Conservation (phyloP, 2,888 invertebrate genomes). For the Lochmaea crataegi region DNA sequence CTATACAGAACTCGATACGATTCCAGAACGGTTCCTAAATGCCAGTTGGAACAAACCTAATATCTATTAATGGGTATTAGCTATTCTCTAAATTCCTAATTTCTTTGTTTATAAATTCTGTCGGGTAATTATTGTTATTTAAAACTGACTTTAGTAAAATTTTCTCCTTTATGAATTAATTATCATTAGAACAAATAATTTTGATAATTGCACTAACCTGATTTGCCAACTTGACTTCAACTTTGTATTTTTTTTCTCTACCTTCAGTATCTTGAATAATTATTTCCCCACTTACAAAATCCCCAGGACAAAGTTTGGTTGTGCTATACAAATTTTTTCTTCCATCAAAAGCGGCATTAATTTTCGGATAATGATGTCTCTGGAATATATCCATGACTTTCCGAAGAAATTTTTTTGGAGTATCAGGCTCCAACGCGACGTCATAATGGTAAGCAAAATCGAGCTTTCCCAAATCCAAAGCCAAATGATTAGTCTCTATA, state of each 20-base stretch:
- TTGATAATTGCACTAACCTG: slow-evolving; percentile 11
- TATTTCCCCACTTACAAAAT: slow-evolving; percentile 44
- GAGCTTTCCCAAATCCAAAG: slow-evolving; percentile 55
- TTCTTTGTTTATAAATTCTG: no score
- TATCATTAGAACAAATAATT: no score
- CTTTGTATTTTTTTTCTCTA: slow-evolving; percentile 44
- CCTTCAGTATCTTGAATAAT: slow-evolving; percentile 41
- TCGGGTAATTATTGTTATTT: no score
- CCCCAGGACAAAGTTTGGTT: slow-evolving; percentile 63
- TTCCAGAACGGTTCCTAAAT: no score
- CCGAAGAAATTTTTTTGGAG: slow-evolving; percentile 73
- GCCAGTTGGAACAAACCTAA: no score
- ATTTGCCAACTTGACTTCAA: slow-evolving; percentile 43
- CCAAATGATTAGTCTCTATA: slow-evolving; percentile 74
- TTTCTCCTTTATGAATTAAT: no score
- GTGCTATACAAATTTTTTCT: slow-evolving; percentile 74
- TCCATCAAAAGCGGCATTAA: slow-evolving; percentile 79
- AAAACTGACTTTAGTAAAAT: no score
- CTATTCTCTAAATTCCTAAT: no score
- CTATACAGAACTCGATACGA: no score
- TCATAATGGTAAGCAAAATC: slow-evolving; percentile 81
- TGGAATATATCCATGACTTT: slow-evolving; percentile 60
- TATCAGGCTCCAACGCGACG: slow-evolving; percentile 76
- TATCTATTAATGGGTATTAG: no score
- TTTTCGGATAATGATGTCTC: slow-evolving; percentile 62